phyloP scores from a whole-genome alignment of 2,888 invertebrate genomes.

The Drosophila antonietae region DNA sequence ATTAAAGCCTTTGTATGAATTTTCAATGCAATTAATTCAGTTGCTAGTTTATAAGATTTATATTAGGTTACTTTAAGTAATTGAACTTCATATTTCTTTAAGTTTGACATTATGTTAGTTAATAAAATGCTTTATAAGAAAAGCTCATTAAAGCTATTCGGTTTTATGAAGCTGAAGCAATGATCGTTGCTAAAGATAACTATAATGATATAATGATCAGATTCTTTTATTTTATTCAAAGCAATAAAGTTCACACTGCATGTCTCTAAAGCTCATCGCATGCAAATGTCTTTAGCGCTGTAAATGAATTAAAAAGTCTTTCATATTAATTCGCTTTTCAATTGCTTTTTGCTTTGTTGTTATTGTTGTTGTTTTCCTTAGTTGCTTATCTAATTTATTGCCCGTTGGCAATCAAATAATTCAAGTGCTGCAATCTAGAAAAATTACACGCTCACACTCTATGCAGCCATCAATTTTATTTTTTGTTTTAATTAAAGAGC shows the following conservation, averaged over 20 bases:
- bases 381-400: constrained; percentile 57
- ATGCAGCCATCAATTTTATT: constrained; percentile 61
- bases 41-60: background rate
- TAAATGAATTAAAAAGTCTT: background rate
- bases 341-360: constrained; percentile 5
- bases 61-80: too few species aligned
- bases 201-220: too few species aligned
- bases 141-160: too few species aligned
- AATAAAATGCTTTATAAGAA: too few species aligned
- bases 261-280: too few species aligned
- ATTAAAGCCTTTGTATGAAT: background rate
- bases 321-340: background rate
- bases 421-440: constrained; percentile 68
- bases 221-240: background rate
- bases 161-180: too few species aligned
- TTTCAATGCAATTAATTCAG: background rate
- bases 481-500: constrained; percentile 68
- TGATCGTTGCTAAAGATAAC: too few species aligned
- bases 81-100: too few species aligned
- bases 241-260: background rate
- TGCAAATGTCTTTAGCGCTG: background rate
- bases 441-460: constrained; percentile 56
- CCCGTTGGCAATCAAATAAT: constrained; percentile 64
- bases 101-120: too few species aligned
- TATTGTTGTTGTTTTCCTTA: background rate